A percentile compares a stretch with the other conserved stretches of the same genome.
phyloP scores from a whole-genome alignment of 1,140 invertebrate genomes.

The Probaryconus sp. region DNA sequence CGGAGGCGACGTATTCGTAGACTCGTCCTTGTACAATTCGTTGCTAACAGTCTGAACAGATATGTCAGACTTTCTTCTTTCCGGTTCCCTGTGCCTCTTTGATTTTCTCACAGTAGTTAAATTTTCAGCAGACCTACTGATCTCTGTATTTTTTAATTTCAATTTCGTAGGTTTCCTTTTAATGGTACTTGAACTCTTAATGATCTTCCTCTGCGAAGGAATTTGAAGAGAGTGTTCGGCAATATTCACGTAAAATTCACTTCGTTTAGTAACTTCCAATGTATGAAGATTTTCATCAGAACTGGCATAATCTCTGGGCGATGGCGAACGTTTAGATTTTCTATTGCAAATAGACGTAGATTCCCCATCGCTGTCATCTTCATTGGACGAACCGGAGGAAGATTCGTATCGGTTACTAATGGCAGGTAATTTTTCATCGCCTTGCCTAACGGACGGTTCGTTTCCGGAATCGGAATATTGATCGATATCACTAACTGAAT shows the following conservation, averaged over 20 bases:
- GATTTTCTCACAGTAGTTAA: slow-evolving; percentile 53
- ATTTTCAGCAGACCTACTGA: slow-evolving; percentile 72
- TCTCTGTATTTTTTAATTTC: slow-evolving; percentile 67
- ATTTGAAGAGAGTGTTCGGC: slow-evolving; percentile 22
- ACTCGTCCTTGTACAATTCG: slow-evolving; percentile 66
- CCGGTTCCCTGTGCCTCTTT: slow-evolving; percentile 67
- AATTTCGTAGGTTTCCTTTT: slow-evolving; percentile 66
- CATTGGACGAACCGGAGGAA: slow-evolving; percentile 63
- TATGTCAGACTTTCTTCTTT: slow-evolving; percentile 73
- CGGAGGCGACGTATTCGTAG: slow-evolving; percentile 72
- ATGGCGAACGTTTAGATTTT: slow-evolving; percentile 47
- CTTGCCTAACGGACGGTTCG: slow-evolving; percentile 58
- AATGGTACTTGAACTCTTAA: slow-evolving; percentile 57
- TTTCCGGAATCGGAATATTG: slow-evolving; percentile 70
- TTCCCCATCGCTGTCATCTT: slow-evolving; percentile 28
- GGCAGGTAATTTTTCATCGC: slow-evolving; percentile 46
- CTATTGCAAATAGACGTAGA: no score
- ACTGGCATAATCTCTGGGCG: slow-evolving; percentile 33
- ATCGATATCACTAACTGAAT: slow-evolving; percentile 64
- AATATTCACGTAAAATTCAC: slow-evolving; percentile 13
- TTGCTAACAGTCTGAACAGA: slow-evolving; percentile 67
- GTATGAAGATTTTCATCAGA: slow-evolving; percentile 29
- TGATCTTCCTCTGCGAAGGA: slow-evolving; percentile 47
- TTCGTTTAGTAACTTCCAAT: slow-evolving; percentile 2
- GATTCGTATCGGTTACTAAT: slow-evolving; percentile 58